A percentile compares a stretch with the other conserved stretches of the same genome.
These are phyloP conservation scores for Alloscopus bannaensis DNA, from an alignment of 2,888 invertebrate species.

Conservation along the genomic window DNA sequence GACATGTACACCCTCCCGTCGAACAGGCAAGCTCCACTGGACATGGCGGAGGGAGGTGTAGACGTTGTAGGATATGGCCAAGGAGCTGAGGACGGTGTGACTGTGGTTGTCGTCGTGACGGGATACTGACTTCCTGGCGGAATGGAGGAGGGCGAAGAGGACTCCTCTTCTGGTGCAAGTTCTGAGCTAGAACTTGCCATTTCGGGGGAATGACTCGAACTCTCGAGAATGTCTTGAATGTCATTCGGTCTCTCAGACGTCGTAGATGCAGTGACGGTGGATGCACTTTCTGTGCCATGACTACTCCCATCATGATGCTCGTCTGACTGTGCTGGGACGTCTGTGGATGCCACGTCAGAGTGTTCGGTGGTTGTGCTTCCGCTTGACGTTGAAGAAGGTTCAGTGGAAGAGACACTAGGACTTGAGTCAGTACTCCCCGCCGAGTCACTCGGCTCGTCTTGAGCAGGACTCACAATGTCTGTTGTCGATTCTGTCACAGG, in stretches of 20 bases:
- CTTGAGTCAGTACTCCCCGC: conserved; percentile 5
- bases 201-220: conserved; percentile 47
- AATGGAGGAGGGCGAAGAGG: conserved; percentile 28
- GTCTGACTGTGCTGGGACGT: neutral
- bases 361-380: conserved; percentile 20
- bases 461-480: conserved; percentile 19
- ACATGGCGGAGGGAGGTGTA: conserved; percentile 79
- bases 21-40: conserved; percentile 93
- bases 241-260: conserved; percentile 43
- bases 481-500: conserved; percentile 25
- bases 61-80: conserved; percentile 69
- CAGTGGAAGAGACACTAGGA: conserved; percentile 8
- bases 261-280: conserved; percentile 32
- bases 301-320: neutral
- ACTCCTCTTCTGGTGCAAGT: conserved; percentile 41
- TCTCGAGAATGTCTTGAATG: conserved; percentile 48
- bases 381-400: conserved; percentile 27
- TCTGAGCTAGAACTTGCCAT: conserved; percentile 43
- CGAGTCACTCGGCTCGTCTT: conserved; percentile 44
- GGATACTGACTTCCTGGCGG: conserved; percentile 68
- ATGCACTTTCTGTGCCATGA: conserved; percentile 5
- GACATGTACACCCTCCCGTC: conserved; percentile 95
- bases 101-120: conserved; percentile 71
- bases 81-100: conserved; percentile 69
- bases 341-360: conserved; percentile 23